These are phyloP conservation scores for Loris lydekkerianus DNA, from an alignment of 2,797 vertebrate species.

Conservation along the genomic window DNA sequence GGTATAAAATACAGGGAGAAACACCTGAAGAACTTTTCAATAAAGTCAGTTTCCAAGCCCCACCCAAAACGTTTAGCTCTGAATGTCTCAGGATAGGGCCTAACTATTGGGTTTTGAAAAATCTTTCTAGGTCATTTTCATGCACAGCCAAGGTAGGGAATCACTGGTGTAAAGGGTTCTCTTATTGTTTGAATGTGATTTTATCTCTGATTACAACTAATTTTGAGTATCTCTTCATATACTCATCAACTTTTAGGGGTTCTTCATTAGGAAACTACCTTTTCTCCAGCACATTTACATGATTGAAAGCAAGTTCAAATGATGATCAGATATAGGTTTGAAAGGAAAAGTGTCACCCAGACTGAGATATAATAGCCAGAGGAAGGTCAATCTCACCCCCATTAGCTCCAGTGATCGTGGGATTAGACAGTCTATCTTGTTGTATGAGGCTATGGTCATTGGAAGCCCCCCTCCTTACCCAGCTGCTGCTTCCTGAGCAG, in stretches of 20 bases:
- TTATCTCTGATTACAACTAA: constrained; percentile 11
- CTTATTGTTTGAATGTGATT: not conserved
- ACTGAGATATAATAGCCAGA: not conserved
- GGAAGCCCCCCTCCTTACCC: not conserved
- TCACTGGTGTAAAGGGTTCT: not conserved
- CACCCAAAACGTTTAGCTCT: not conserved
- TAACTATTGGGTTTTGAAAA: not conserved
- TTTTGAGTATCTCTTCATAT: not conserved
- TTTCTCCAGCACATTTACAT: not conserved
- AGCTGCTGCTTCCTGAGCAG: not conserved
- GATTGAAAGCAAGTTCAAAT: not conserved
- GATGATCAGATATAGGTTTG: not conserved
- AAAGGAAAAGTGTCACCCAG: not conserved
- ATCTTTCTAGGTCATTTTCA: not conserved
- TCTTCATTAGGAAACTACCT: not conserved
- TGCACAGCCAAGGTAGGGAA: not conserved
- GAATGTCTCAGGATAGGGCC: not conserved
- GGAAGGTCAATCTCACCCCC: not conserved
- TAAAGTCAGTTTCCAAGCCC: not conserved
- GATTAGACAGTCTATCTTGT: not conserved
- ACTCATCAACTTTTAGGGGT: not conserved
- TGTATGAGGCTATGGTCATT: not conserved
- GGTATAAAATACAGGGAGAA: not conserved
- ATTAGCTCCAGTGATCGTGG: not conserved
- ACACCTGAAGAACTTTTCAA: not conserved